phyloP scores from a whole-genome alignment of 1,140 invertebrate species.

The Eulimnadia texana region DNA sequence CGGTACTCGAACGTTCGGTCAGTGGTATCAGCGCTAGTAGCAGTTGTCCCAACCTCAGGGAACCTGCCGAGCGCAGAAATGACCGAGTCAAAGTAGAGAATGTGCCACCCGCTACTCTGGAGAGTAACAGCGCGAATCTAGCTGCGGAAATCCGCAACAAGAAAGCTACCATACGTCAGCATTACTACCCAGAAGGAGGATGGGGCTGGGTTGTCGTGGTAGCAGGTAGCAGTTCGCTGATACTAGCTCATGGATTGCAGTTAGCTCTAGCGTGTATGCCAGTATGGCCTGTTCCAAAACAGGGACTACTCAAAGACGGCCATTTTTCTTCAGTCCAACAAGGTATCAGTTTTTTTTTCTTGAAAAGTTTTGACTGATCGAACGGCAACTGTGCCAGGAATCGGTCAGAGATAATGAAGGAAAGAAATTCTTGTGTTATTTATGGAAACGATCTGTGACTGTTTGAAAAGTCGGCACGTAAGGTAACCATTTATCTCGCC shows the following conservation, averaged over 20 bases:
- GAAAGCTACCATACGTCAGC: slow-evolving; percentile 32
- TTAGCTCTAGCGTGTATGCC: slow-evolving; percentile 11
- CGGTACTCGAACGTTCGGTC: not conserved
- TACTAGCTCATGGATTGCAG: slow-evolving; percentile 46
- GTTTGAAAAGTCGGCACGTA: too few species aligned
- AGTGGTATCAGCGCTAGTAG: not conserved
- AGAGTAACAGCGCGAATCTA: too few species aligned
- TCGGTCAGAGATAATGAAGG: too few species aligned
- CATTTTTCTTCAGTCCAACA: not conserved
- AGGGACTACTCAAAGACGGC: not conserved
- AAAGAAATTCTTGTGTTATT: too few species aligned
- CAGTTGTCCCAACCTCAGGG: not conserved
- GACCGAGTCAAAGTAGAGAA: too few species aligned
- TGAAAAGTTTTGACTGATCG: not conserved
- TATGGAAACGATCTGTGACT: too few species aligned
- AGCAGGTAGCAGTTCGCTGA: slow-evolving; percentile 40
- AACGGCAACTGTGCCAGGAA: too few species aligned
- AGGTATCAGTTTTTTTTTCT: not conserved
- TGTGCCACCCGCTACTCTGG: too few species aligned
- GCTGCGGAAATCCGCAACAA: not conserved
- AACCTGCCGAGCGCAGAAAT: not conserved
- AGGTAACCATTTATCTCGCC: not conserved
- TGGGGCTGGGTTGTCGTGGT: slow-evolving; percentile 55
- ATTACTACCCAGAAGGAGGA: slow-evolving; percentile 58
- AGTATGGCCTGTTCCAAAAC: not conserved